Conservation (phyloP, 2,888 invertebrate genomes). For the Andricus quercusramuli region DNA sequence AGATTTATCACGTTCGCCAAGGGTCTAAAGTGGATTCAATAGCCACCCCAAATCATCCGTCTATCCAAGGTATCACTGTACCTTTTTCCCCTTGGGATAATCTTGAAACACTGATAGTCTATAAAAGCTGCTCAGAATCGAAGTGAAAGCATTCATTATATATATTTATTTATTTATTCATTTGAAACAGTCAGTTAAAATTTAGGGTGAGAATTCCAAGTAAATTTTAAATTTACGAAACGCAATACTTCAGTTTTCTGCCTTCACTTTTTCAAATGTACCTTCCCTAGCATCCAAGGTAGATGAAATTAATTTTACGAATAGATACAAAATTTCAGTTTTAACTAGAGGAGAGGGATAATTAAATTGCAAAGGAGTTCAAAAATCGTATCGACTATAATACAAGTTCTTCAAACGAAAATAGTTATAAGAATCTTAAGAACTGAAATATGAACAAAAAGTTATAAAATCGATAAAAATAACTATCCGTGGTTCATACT, state of each 20-base stretch:
- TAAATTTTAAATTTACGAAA: not conserved
- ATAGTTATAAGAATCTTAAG: not conserved
- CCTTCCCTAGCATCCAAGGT: not conserved
- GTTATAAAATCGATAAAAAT: too few species aligned
- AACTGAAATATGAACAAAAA: too few species aligned
- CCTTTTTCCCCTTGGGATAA: conserved; percentile 2
- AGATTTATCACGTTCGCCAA: not conserved
- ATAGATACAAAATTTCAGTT: not conserved
- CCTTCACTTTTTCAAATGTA: not conserved
- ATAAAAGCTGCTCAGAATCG: not conserved
- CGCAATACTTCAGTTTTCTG: not conserved
- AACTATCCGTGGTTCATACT: not conserved
- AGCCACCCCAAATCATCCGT: not conserved
- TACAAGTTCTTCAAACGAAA: not conserved
- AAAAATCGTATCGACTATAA: not conserved
- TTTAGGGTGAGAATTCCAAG: not conserved
- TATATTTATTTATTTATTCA: not conserved
- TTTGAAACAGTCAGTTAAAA: not conserved
- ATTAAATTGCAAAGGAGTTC: not conserved
- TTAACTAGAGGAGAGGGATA: not conserved
- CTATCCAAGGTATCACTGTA: not conserved
- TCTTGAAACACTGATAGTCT: not conserved
- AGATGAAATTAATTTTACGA: conserved; percentile 1
- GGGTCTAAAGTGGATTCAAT: not conserved
- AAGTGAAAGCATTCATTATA: not conserved